Base-by-base conservation (phyloP, 2,888 invertebrate genomes). In the Augiades crinisus region DNA sequence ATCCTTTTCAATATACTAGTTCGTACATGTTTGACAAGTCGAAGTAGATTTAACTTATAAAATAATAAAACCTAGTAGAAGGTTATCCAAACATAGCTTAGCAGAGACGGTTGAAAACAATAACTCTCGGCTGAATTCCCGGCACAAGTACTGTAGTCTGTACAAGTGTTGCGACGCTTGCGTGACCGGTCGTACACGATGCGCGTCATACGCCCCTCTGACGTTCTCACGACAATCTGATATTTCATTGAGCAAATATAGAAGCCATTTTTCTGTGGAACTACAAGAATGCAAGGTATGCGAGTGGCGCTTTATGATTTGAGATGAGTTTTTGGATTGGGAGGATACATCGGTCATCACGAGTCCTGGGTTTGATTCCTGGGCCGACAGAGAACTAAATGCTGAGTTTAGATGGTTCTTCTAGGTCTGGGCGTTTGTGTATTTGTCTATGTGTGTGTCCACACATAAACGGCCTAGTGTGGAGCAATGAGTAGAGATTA, bases 221-320 rank as follows among this genome's bases (percentile, higher is more conserved):
- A 72, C 67, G 70, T 83, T 86, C 84, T 82, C 84, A 85, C 84
- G 83, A 85, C 80, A 79, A 82, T 88, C 78, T 88, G 86, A 85
- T 85, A 82, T 86, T 88, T 85, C 84, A 78, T 76, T 80, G 77
- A 81, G 75, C 84, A 83, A 81, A 83, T 79, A 84, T 83, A 81
- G 77, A 85, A 83, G 82, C 78, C 79, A 84, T 81, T 81, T 87
- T 84, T 67, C 71, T 73, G 75, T 80, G 75, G 65, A 68, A 69
- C 65, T 59, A 57, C 58, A 72, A 68, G 71, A 64, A 76, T 65
- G 70, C 65, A 54, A 75, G 69, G 76, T 78, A 81, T 81, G 77
- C 78, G 68, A 78, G 74, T 58, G 63, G 61, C 64, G 34, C 37
- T 71, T 71, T 61, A 62, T 61, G 55, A 58, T 62, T 61, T 55